Evolutionary conservation across 2,797 vertebrate genomes (phyloP), one percentile per base, ranked within the genome.

Genomic region (Carapus acus): DNA sequence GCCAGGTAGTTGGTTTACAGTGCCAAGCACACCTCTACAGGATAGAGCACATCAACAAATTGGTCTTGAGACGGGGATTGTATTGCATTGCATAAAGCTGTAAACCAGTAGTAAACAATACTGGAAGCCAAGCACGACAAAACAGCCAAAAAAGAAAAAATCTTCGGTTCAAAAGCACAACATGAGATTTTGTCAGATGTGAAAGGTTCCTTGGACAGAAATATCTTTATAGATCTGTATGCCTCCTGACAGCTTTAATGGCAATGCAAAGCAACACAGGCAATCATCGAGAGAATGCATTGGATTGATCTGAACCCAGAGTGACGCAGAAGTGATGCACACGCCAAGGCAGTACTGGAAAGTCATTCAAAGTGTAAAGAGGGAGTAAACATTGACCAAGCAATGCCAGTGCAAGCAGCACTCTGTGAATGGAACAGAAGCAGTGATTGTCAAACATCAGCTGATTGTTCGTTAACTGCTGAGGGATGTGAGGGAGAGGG

Each of bases 271-370:
- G 52, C 40, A 74, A 77, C 43, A 72, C 59, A 61, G 13, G 68
- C 69, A 74, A 73, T 58, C 77, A 58, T 74, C 43, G 58, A 50
- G 73, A 59, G 65, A 77, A 73, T 5, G 64, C 67, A 49, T 36
- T 61, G 75, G 79, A 68, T 65, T 67, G 63, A 81, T 79, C 79
- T 56, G 69, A 83, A 83, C 63, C 81, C 73, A 83, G 67, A 83
- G 66, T 76, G 70, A 85, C 85, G 85, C 85, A 85, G 80, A 85
- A 85, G 85, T 85, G 82, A 84, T 80, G 77, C 73, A 79, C 80
- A 79, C 67, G 83, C 73, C 76, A 81, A 81, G 69, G 77, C 69
- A 76, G 77, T 59, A 73, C 68, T 83, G 74, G 70, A 70, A 79
- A 76, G 70, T 85, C 81, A 88, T 83, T 86, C 77, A 77, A 71